A percentile compares a stretch with the other conserved stretches of the same genome.
Conservation (phyloP, 2,113 vertebrate genomes). For the Phoenicopterus ruber region DNA sequence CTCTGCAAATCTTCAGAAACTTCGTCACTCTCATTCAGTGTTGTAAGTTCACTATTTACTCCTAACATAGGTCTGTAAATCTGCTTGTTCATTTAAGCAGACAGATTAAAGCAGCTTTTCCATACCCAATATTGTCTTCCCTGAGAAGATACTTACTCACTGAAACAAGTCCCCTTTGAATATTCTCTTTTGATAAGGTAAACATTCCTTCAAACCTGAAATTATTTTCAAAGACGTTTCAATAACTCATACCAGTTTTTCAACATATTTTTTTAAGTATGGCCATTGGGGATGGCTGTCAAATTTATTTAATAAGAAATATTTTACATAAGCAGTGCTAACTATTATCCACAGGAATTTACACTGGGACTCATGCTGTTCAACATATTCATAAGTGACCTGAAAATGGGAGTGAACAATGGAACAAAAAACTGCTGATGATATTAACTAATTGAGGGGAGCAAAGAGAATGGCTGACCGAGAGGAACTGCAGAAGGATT, state of each 20-base stretch:
- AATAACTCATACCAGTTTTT: not conserved
- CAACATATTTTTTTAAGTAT: not conserved
- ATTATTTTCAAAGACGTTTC: not conserved
- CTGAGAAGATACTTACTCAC: not conserved
- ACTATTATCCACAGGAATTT: not conserved
- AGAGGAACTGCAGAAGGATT: not conserved
- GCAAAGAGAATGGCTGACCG: not conserved
- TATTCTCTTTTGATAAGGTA: not conserved
- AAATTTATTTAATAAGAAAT: not conserved
- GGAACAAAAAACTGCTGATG: not conserved
- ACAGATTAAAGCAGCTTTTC: not conserved
- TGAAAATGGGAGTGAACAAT: not conserved
- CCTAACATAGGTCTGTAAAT: not conserved
- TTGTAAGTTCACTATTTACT: not conserved
- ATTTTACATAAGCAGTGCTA: not conserved
- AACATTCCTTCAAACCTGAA: not conserved
- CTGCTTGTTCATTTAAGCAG: not conserved
- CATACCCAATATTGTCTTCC: not conserved
- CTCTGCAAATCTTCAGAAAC: not conserved
- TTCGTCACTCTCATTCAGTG: not conserved
- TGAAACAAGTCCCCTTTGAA: not conserved
- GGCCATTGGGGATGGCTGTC: not conserved
- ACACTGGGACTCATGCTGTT: not conserved
- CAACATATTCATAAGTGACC: not conserved
- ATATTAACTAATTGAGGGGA: not conserved